Base-by-base conservation (phyloP, 2,113 vertebrate species). In the Oceanodroma tethys region DNA sequence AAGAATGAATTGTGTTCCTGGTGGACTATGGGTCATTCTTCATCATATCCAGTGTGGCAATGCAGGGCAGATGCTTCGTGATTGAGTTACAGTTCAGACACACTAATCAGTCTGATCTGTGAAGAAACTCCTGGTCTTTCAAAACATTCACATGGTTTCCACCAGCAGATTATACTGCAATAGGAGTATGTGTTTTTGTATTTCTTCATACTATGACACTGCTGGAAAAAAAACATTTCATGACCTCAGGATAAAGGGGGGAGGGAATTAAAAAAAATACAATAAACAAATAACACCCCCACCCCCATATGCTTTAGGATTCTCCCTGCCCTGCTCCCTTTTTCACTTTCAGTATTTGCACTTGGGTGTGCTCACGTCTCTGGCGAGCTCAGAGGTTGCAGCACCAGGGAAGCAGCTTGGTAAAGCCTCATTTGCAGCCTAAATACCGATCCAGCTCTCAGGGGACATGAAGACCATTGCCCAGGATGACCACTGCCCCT, bases 121-220 rank as follows among this genome's bases (percentile, higher is more conserved):
- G 95, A 95, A 81, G 96, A 97, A 97, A 96, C 81, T 55, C 62
- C 50, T 0, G 25, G 55, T 76, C 93, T 96, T 95, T 96, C 96
- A 85, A 94, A 96, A 93, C 67, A 86, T 32, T 71, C 89, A 87
- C 74, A 6, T 93, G 90, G 52, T 93, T 96, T 90, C 91, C 67
- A 80, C 36, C 71, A 96, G 21, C 74, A 82, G 86, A 85, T 88
- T 34, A 22, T 30, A 66, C 93, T 96, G 94, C 96, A 94, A 96
- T 81, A 95, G 74, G 32, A 40, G 29, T 70, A 32, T 18, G 55
- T 87, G 89, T 8, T 67, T 90, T 81, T 73, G 16, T 67, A 60
- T 93, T 95, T 96, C 97, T 81, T 90, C 95, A 97, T 13, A 13
- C 38, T 58, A 47, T n/a, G 55, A 93, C 82, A 66, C 40, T n/a